Percentiles rank a stretch among this genome's conserved stretches.
Evolutionary conservation across 1,140 invertebrate species (phyloP).

Genomic region (Acromyrmex charruanus): DNA sequence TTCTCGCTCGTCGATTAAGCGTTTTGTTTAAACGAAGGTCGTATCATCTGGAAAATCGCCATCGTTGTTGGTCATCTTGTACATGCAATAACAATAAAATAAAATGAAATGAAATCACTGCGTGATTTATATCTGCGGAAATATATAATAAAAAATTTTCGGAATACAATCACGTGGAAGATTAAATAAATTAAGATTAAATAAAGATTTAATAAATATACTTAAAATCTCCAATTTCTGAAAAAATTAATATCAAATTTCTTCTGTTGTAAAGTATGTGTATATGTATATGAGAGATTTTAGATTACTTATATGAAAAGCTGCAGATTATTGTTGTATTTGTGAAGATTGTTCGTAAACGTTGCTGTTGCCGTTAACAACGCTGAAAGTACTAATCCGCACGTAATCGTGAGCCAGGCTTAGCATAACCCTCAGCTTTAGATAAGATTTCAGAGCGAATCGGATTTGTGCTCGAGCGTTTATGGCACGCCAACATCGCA

Average conservation of each 20-base stretch:
- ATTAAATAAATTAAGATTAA: not conserved
- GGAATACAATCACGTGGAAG: not conserved
- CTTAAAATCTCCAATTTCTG: not conserved
- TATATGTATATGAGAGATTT: not conserved
- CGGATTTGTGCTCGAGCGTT: constrained; percentile 50
- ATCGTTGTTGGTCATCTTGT: not conserved
- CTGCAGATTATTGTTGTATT: not conserved
- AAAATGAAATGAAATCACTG: constrained; percentile 12
- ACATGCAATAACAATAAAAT: constrained; percentile 21
- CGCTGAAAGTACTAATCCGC: not conserved
- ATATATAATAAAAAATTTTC: constrained; percentile 9
- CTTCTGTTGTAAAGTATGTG: too few species aligned
- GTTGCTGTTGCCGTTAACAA: not conserved
- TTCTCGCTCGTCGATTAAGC: constrained; percentile 64
- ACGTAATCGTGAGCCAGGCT: constrained; percentile 50
- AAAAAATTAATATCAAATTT: not conserved
- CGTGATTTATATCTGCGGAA: constrained; percentile 10
- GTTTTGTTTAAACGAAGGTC: constrained; percentile 59
- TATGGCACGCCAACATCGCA: constrained; percentile 44
- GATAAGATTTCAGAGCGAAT: constrained; percentile 66
- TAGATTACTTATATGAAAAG: not conserved
- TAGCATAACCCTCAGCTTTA: constrained; percentile 13
- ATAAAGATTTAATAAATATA: not conserved
- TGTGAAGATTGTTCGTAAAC: not conserved
- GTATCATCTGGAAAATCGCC: constrained; percentile 31